Conservation (phyloP, 1,140 invertebrate genomes). For the Leptinotarsa texana region DNA sequence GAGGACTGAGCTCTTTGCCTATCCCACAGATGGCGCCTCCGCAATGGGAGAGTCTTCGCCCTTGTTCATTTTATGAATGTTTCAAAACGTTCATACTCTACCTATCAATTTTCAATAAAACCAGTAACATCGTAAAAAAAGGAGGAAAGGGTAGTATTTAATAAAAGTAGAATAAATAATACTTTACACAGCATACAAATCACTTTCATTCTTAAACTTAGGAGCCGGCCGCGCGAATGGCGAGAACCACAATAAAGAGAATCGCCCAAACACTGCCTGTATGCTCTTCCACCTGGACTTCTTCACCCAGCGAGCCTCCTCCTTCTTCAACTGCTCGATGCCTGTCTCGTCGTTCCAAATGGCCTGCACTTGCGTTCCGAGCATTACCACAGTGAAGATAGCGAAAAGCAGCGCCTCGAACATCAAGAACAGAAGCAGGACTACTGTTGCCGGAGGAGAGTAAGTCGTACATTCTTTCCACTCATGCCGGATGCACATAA, state of each 20-base stretch:
- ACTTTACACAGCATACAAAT: conserved; percentile 74
- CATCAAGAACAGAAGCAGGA: conserved; percentile 92
- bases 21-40: no score
- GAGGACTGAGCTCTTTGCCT: no score
- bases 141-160: conserved; percentile 2
- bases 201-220: conserved; percentile 74
- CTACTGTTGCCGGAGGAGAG: conserved; percentile 93
- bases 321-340: conserved; percentile 93
- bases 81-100: no score
- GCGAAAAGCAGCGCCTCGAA: conserved; percentile 97
- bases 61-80: no score
- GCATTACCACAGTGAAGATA: conserved; percentile 98
- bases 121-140: no score
- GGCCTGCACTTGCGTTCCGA: conserved; percentile 89
- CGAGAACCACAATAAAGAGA: conserved; percentile 92
- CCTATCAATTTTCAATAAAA: no score
- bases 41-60: no score
- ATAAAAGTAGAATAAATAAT: conserved; percentile 31
- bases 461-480: conserved; percentile 94
- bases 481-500: conserved; percentile 89
- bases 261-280: conserved; percentile 92
- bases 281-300: conserved; percentile 92
- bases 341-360: conserved; percentile 99
- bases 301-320: conserved; percentile 87
- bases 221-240: conserved; percentile 85